These are phyloP conservation scores for Caenorhabditis uteleia DNA, from an alignment of 2,888 invertebrate species.

Conservation along the genomic window DNA sequence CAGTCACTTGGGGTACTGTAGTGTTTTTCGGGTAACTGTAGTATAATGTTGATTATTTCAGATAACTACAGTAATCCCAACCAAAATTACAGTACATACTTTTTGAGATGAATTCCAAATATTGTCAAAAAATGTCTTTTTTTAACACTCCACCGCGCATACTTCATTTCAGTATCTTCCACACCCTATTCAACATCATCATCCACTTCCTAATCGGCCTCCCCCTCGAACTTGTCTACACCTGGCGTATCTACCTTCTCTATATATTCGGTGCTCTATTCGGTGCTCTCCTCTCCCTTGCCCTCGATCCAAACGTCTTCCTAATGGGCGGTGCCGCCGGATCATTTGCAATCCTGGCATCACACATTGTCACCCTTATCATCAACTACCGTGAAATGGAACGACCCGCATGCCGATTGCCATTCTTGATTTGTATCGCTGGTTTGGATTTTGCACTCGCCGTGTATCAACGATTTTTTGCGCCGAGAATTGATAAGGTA, in stretches of 20 bases:
- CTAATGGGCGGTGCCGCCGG: slow-evolving; percentile 89
- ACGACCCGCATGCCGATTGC: slow-evolving; percentile 83
- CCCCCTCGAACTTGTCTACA: slow-evolving; percentile 93
- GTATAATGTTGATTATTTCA: too few species aligned
- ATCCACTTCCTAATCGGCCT: slow-evolving; percentile 91
- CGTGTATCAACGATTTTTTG: slow-evolving; percentile 84
- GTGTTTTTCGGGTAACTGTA: too few species aligned
- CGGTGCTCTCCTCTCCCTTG: slow-evolving; percentile 72
- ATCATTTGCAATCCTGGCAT: slow-evolving; percentile 85
- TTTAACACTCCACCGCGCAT: too few species aligned
- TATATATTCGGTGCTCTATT: slow-evolving; percentile 72
- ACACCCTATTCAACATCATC: slow-evolving; percentile 86
- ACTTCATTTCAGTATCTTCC: slow-evolving; percentile 77
- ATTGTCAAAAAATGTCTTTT: too few species aligned
- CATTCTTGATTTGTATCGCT: slow-evolving; percentile 83
- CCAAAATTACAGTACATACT: too few species aligned
- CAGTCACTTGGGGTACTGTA: too few species aligned
- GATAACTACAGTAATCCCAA: too few species aligned
- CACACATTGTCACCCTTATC: slow-evolving; percentile 82
- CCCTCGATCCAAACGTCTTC: slow-evolving; percentile 75
- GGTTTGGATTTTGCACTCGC: slow-evolving; percentile 88
- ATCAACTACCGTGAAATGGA: slow-evolving; percentile 81
- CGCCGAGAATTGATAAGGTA: slow-evolving; percentile 70
- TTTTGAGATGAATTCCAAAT: too few species aligned
- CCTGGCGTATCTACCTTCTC: slow-evolving; percentile 81